These are phyloP conservation scores for Arion vulgaris DNA, from an alignment of 1,140 invertebrate genomes.

Conservation along the genomic window DNA sequence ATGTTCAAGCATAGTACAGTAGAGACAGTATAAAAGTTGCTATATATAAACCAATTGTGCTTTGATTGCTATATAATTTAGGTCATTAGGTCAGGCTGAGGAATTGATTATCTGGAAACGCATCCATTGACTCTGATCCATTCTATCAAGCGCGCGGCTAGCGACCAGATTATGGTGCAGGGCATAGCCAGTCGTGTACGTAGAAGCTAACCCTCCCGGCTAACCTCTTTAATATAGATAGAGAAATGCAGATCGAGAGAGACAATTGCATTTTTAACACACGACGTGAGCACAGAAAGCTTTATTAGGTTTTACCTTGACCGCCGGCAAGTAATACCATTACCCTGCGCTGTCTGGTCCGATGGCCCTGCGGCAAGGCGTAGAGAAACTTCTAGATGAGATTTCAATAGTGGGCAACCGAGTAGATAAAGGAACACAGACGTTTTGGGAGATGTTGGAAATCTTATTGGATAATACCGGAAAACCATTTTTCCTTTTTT, in stretches of 20 bases:
- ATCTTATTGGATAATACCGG: no score
- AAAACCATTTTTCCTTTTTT: no score
- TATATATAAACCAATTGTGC: no score
- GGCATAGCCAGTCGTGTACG: not conserved
- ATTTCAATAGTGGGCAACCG: no score
- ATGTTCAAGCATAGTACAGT: no score
- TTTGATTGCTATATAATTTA: no score
- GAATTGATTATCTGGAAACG: no score
- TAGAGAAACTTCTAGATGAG: no score
- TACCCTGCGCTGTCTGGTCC: not conserved
- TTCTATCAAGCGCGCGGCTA: not conserved
- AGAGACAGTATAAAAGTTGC: no score
- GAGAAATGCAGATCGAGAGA: not conserved
- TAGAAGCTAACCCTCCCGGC: not conserved
- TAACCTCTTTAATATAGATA: not conserved
- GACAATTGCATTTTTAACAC: not conserved
- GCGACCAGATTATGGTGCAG: not conserved
- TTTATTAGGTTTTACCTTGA: slow-evolving; percentile 9
- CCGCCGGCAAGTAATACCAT: not conserved
- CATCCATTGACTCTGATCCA: not conserved
- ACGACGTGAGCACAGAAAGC: not conserved
- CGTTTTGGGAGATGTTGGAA: no score
- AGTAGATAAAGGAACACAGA: no score
- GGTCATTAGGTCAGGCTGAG: no score
- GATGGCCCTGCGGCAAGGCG: not conserved